phyloP scores from a whole-genome alignment of 2,113 vertebrate species.

The Vulpes lagopus region DNA sequence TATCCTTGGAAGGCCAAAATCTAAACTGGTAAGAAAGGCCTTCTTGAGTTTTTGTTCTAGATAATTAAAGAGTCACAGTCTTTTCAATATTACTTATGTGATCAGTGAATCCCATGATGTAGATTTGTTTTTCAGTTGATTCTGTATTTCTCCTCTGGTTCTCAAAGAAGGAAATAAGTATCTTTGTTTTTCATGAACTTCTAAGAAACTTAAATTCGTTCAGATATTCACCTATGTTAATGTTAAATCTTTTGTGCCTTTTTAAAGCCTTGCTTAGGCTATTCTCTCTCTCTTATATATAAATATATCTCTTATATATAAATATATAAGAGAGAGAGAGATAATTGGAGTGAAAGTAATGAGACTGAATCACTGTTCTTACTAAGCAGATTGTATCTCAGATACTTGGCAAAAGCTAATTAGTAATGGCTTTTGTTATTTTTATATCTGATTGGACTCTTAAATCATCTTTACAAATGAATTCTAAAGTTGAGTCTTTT shows the following conservation, averaged over 20 bases:
- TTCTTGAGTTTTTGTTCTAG: slow-evolving; percentile 26
- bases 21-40: slow-evolving; percentile 33
- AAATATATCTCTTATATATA: not conserved
- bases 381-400: slow-evolving; percentile 21
- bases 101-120: not conserved
- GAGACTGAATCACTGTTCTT: slow-evolving; percentile 44
- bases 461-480: not conserved
- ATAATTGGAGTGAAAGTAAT: slow-evolving; percentile 14
- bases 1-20: slow-evolving; percentile 8
- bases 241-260: slow-evolving; percentile 39
- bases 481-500: slow-evolving; percentile 58
- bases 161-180: slow-evolving; percentile 33
- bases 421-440: slow-evolving; percentile 52
- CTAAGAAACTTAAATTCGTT: slow-evolving; percentile 55
- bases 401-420: slow-evolving; percentile 44
- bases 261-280: slow-evolving; percentile 51
- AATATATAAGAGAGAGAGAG: not conserved
- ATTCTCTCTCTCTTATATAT: too few species aligned
- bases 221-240: not conserved
- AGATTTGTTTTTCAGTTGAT: slow-evolving; percentile 2
- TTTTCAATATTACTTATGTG: slow-evolving; percentile 34
- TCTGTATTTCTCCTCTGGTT: not conserved
- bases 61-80: not conserved
- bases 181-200: slow-evolving; percentile 26
- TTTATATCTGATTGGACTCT: slow-evolving; percentile 15